phyloP scores from a whole-genome alignment of 2,888 invertebrate genomes.

The Hemistola chrysoprasaria region DNA sequence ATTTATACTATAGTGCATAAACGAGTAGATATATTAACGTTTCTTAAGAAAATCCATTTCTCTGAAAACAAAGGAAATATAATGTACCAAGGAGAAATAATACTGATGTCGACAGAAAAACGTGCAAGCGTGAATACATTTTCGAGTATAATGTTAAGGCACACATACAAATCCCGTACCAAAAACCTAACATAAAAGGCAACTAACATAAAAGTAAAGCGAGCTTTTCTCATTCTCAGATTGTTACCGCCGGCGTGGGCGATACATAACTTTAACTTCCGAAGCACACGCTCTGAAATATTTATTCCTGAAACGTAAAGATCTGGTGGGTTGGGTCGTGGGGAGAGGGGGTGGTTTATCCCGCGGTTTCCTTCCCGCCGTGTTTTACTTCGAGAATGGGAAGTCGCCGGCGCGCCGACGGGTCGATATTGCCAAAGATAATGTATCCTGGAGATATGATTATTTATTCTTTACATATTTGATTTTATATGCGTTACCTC shows the following conservation, averaged over 20 bases:
- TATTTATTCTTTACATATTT: conserved; percentile 15
- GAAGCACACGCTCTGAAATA: conserved; percentile 82
- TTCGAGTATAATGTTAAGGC: conserved; percentile 8
- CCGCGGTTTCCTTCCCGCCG: conserved; percentile 82
- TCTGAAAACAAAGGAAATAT: conserved; percentile 1
- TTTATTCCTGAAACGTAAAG: conserved; percentile 83
- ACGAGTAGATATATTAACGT: too few species aligned
- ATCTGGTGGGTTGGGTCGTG: conserved; percentile 59
- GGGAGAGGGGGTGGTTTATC: conserved; percentile 68
- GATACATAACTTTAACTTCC: conserved; percentile 81
- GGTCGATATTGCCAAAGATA: conserved; percentile 80
- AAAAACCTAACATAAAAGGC: conserved; percentile 46
- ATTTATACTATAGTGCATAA: too few species aligned
- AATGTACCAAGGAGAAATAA: conserved; percentile 4
- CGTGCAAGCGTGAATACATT: conserved; percentile 8
- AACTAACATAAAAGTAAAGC: conserved; percentile 66
- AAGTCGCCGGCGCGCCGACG: conserved; percentile 79
- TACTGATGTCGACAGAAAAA: conserved; percentile 9
- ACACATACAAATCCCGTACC: conserved; percentile 24
- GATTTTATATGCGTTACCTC: too few species aligned
- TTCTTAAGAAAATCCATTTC: conserved; percentile 1
- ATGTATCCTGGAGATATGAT: conserved; percentile 46
- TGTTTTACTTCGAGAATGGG: conserved; percentile 82
- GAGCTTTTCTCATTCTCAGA: conserved; percentile 74
- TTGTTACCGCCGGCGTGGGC: conserved; percentile 73